Evolutionary conservation across 2,797 vertebrate species (phyloP).

Genomic region (Channa striata): DNA sequence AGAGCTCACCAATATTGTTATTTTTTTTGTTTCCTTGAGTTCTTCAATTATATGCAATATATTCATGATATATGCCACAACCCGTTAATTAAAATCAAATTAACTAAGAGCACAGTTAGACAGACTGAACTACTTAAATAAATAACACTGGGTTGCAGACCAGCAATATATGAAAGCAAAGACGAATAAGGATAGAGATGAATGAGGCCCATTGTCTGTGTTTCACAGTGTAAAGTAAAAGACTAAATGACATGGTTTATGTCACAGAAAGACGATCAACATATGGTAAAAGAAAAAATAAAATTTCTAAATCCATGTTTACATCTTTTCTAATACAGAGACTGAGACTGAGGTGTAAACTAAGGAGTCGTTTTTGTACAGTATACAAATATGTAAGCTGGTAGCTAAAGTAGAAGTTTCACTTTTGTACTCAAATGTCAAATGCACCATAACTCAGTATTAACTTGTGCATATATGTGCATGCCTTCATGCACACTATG

Average conservation of each 20-base stretch:
- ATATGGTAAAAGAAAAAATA: slow-evolving; percentile 58
- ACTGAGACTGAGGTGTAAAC: slow-evolving; percentile 72
- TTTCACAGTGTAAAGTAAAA: slow-evolving; percentile 67
- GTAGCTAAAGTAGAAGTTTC: slow-evolving; percentile 79
- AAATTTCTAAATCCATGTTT: slow-evolving; percentile 75
- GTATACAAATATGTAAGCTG: slow-evolving; percentile 83
- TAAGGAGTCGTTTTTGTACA: slow-evolving; percentile 84
- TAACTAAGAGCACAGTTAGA: slow-evolving; percentile 57
- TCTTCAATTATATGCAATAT: slow-evolving; percentile 71
- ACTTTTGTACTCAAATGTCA: slow-evolving; percentile 86
- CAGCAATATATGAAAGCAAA: slow-evolving; percentile 64
- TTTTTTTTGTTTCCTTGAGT: slow-evolving; percentile 59
- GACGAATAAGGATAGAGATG: slow-evolving; percentile 52
- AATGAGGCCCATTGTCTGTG: slow-evolving; percentile 63
- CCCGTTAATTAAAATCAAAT: slow-evolving; percentile 58
- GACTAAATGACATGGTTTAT: slow-evolving; percentile 55
- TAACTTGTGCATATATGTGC: slow-evolving; percentile 82
- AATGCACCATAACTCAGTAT: slow-evolving; percentile 85
- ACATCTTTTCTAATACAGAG: slow-evolving; percentile 78
- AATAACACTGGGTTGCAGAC: slow-evolving; percentile 72
- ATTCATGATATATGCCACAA: slow-evolving; percentile 64
- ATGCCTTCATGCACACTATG: slow-evolving; percentile 77
- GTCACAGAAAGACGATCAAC: slow-evolving; percentile 65
- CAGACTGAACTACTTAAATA: slow-evolving; percentile 64
- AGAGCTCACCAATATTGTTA: slow-evolving; percentile 52